phyloP scores from a whole-genome alignment of 2,888 invertebrate species.

The Lepas anatifera region DNA sequence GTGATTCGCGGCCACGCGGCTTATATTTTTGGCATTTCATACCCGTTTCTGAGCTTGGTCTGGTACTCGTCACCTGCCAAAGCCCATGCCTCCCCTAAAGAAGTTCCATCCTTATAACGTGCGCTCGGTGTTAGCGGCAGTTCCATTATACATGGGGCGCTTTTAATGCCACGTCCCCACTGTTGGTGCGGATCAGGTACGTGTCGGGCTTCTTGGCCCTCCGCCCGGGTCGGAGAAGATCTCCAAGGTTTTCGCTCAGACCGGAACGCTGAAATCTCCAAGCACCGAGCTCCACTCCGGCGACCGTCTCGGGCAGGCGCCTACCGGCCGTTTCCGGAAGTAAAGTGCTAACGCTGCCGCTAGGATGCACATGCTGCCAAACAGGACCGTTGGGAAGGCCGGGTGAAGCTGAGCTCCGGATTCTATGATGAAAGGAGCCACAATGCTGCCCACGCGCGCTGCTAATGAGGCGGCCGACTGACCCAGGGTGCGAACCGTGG shows the following conservation, averaged over 20 bases:
- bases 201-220: too few species aligned
- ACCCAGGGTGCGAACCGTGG: slow-evolving; percentile 73
- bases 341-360: slow-evolving; percentile 53
- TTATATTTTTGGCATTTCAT: too few species aligned
- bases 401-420: slow-evolving; percentile 31
- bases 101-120: too few species aligned
- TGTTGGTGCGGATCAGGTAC: too few species aligned
- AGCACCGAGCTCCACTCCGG: slow-evolving; percentile 52
- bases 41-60: too few species aligned
- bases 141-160: too few species aligned
- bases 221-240: too few species aligned
- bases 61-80: too few species aligned
- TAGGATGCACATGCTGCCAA: slow-evolving; percentile 54
- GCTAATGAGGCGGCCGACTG: slow-evolving; percentile 74
- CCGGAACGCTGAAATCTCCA: slow-evolving; percentile 33
- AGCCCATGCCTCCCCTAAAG: too few species aligned
- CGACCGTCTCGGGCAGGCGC: slow-evolving; percentile 62
- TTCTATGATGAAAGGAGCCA: slow-evolving; percentile 69
- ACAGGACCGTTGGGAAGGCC: slow-evolving; percentile 38
- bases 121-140: too few species aligned
- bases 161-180: too few species aligned
- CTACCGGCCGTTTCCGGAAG: slow-evolving; percentile 67
- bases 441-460: slow-evolving; percentile 72
- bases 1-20: too few species aligned
- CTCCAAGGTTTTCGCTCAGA: not conserved